phyloP scores from a whole-genome alignment of 1,140 invertebrate genomes.

The Elymnias hypermnestra region DNA sequence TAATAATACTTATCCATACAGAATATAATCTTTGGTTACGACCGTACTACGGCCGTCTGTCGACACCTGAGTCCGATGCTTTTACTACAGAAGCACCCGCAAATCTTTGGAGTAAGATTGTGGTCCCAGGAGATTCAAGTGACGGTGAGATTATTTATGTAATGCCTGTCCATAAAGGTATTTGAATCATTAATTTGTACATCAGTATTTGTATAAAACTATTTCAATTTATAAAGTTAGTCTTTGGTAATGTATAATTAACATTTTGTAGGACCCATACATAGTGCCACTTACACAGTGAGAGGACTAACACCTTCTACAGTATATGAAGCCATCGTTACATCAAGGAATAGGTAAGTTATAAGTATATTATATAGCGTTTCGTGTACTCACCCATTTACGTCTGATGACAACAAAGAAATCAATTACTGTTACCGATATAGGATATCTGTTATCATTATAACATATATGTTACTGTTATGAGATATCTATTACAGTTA shows the following conservation, averaged over 20 bases:
- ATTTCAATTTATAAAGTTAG: no score
- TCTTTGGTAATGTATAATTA: no score
- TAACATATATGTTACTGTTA: no score
- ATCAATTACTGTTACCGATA: background rate
- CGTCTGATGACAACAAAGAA: background rate
- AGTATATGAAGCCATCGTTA: slow-evolving; percentile 82
- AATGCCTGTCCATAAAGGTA: background rate
- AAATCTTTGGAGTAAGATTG: slow-evolving; percentile 80
- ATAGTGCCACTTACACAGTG: slow-evolving; percentile 81
- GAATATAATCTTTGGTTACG: slow-evolving; percentile 84
- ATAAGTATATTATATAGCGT: no score
- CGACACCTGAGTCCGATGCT: slow-evolving; percentile 42
- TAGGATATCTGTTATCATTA: background rate
- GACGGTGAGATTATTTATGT: slow-evolving; percentile 46
- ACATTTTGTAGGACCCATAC: slow-evolving; percentile 77
- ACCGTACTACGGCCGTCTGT: slow-evolving; percentile 59
- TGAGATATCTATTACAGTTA: no score
- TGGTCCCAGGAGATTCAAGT: slow-evolving; percentile 80
- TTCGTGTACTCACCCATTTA: no score
- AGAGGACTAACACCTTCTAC: slow-evolving; percentile 80
- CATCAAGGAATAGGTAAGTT: slow-evolving; percentile 77
- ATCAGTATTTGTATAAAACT: no score
- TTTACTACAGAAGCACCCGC: slow-evolving; percentile 63
- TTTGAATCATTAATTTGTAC: background rate
- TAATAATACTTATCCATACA: no score